A percentile compares a stretch with the other conserved stretches of the same genome.
Evolutionary conservation across 2,888 invertebrate species (phyloP).

Genomic region (Cosmorhoe ocellata): DNA sequence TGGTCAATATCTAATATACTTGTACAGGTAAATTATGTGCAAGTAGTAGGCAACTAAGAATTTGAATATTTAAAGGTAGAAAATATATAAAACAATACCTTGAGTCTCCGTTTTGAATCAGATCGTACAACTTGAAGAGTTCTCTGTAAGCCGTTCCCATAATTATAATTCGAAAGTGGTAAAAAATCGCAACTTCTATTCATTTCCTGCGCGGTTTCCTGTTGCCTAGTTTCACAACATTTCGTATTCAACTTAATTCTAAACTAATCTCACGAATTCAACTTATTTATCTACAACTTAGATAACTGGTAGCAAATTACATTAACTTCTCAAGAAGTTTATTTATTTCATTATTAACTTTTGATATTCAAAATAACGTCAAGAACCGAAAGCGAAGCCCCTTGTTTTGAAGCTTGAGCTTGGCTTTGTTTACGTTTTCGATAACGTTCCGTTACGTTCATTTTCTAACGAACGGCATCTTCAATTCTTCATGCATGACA

Average conservation of each 20-base stretch:
- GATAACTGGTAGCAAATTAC: background rate
- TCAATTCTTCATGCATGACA: too few species aligned
- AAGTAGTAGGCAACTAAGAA: too few species aligned
- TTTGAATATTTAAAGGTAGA: too few species aligned
- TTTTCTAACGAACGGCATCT: too few species aligned
- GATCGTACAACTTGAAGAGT: conserved; percentile 83
- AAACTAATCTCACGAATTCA: background rate
- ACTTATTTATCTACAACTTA: conserved; percentile 4
- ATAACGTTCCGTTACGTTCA: conserved; percentile 27
- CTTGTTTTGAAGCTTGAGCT: background rate
- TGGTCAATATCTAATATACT: too few species aligned
- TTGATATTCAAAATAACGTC: conserved; percentile 67
- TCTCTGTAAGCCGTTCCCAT: conserved; percentile 72
- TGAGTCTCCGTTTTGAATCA: conserved; percentile 84
- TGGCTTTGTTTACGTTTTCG: conserved; percentile 36
- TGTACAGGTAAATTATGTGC: too few species aligned
- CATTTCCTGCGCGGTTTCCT: conserved; percentile 73
- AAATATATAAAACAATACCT: conserved; percentile 80
- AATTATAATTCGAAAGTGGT: conserved; percentile 46
- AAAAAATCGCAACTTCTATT: conserved; percentile 58
- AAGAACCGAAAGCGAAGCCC: conserved; percentile 23
- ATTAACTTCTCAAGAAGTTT: conserved; percentile 28
- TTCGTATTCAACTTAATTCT: conserved; percentile 1
- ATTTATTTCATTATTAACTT: conserved; percentile 46
- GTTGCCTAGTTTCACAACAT: conserved; percentile 33